Conservation (phyloP, 1,140 invertebrate genomes). For the Cheumatopsyche charites region DNA sequence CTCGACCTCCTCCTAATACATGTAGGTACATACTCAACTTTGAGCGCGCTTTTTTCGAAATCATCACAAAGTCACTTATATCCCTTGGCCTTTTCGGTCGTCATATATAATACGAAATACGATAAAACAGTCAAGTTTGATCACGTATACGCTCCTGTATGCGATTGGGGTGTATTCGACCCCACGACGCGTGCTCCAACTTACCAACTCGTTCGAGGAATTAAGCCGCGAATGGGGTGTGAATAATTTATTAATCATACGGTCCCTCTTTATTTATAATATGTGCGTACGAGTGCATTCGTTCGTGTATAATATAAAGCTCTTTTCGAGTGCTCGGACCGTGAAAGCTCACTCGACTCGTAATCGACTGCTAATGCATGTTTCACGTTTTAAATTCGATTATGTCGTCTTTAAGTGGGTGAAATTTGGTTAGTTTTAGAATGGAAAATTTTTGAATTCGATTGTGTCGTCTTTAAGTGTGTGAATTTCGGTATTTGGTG, state of each 20-base stretch:
- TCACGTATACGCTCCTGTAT: neutral
- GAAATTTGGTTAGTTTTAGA: too few relatives aligned
- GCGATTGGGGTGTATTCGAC: neutral
- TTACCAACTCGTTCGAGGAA: conserved; percentile 18
- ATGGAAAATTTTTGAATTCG: conserved; percentile 6
- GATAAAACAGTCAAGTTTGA: neutral
- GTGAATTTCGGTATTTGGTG: too few relatives aligned
- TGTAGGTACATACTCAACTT: too few relatives aligned
- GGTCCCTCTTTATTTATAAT: conserved; percentile 18
- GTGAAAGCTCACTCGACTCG: neutral
- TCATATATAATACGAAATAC: too few relatives aligned
- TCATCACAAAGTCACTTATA: too few relatives aligned
- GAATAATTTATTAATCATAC: conserved; percentile 10
- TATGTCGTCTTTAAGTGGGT: too few relatives aligned
- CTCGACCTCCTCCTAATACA: too few relatives aligned
- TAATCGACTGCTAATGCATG: neutral
- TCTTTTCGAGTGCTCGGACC: neutral
- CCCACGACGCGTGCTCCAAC: conserved; percentile 14
- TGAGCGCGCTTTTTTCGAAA: too few relatives aligned
- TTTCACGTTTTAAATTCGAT: too few relatives aligned
- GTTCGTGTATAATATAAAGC: neutral
- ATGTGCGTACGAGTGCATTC: neutral
- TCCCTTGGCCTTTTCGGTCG: too few relatives aligned
- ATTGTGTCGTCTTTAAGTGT: too few relatives aligned
- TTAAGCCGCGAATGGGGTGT: conserved; percentile 13